Base-by-base conservation (phyloP, 37 sponge, comb jelly and placozoan species). In the Ianthella basta region DNA sequence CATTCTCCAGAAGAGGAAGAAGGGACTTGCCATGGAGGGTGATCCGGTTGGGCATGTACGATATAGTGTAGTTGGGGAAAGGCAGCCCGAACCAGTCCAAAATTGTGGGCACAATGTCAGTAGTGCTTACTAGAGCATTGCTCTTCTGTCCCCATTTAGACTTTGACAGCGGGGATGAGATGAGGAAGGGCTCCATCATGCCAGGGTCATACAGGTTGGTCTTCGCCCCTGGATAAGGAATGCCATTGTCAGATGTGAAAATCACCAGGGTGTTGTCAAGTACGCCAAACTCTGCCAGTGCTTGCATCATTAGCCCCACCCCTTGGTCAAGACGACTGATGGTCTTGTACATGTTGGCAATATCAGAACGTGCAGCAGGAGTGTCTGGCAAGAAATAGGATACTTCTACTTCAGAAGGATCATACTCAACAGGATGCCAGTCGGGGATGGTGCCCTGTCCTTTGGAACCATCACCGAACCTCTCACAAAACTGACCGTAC, bases 121-220 rank as follows among this genome's bases (percentile, higher is more conserved):
- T 87, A 5, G 39, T 60, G 21, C 84, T 82, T 10, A 87, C 87
- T 81, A 93, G 78, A 0, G 93, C 87, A 27, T 83, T 30, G 34
- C 93, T 93, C 24, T 16, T 65, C 36, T 93, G 33, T 0, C 93
- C 93, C 89, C 87, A 89, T 1, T 88, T 81, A 18, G 83, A 30
- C 20, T 70, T 74, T 0, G 83, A 55, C 32, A 61, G 21, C 1
- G 93, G 93, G 44, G 56, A 87, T 0, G 93, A 93, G 3, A 93
- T 66, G 12, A 93, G 54, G 25, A 93, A 61, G 4, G 93, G 93
- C 33, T 89, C 90, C 0, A 56, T 56, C 56, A 90, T 84, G 19
- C 93, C 93, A 57, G 90, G 81, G 15, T 93, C 93, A 74, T 93
- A 93, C 25, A 93, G 87, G 83, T 93, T 93, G 0, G 93, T 93